A percentile compares a stretch with the other conserved stretches of the same genome.
These are phyloP conservation scores for Argopecten irradians DNA, from an alignment of 1,140 invertebrate species.

Conservation along the genomic window DNA sequence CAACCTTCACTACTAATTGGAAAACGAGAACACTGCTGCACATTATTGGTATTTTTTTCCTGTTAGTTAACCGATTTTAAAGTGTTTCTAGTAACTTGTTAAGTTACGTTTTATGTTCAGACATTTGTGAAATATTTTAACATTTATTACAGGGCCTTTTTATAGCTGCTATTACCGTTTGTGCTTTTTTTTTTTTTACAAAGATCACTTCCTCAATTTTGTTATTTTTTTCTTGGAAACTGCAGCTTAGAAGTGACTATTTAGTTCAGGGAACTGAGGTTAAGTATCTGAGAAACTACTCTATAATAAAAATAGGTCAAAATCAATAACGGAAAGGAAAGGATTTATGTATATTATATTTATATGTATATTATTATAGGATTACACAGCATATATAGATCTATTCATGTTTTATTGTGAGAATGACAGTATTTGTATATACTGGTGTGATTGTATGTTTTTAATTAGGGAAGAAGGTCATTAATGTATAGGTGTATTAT, in stretches of 20 bases:
- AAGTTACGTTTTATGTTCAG: neutral
- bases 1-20: neutral
- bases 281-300: neutral
- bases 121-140: neutral
- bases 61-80: neutral
- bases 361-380: neutral
- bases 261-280: neutral
- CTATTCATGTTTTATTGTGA: neutral
- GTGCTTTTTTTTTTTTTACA: neutral
- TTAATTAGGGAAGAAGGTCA: constrained; percentile 1
- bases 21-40: too few relatives aligned
- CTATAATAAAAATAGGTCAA: neutral
- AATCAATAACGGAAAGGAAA: neutral
- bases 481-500: neutral
- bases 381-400: neutral
- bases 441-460: neutral
- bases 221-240: neutral
- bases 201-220: neutral
- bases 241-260: neutral
- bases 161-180: neutral
- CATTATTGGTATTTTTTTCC: too few relatives aligned
- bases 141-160: neutral
- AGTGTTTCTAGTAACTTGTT: neutral
- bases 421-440: neutral
- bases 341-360: constrained; percentile 7